Base-by-base conservation (phyloP, 2,888 invertebrate species). In the Sinotaia quadrata region DNA sequence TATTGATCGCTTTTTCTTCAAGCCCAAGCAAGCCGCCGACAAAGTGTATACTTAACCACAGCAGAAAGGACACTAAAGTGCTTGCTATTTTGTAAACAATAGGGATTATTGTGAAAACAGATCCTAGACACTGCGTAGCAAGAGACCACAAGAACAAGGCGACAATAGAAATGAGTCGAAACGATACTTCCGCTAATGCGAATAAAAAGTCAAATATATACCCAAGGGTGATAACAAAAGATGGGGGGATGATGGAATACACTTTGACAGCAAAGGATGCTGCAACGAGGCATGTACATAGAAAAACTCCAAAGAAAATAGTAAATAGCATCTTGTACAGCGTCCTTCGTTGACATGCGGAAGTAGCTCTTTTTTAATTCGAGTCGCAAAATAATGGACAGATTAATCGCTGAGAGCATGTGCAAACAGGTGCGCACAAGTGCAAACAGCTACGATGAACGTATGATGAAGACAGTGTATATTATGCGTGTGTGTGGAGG, bases 21-120 rank as follows among this genome's bases (percentile, higher is more conserved):
- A 73, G 52, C n/a, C 73, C 73, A 44, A 73, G 54, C 61, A 75
- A 60, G 5, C 75, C 75, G 56, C 67, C 56, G 4, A 67, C 51
- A 12, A 75, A 65, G 21, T 71, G 72, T 37, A 72, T 59, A 0
- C 51, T 15, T 15, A 75, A 54, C 71, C 73, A 71, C n/a, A 65
- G 41, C 29, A 37, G 29, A 18, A 65, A 65, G 3, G 56, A 54
- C 29, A 65, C 24, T 18, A 65, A 44, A 4, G 34, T 56, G 47
- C 56, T 65, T 12, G 56, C 12, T 8, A 70, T 62, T 8, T 52
- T 61, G 7, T 65, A 70, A 33, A 68, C 65, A 15, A 47, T 65
- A 29, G 54, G 47, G 2, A 57, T 59, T 18, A 63, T 61, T 12
- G 49, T 47, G 33, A 61, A 21, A 21, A 52, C 66, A 24, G 49